A percentile compares a stretch with the other conserved stretches of the same genome.
Conservation (phyloP, 2,888 invertebrate species). For the Brassicogethes aeneus region DNA sequence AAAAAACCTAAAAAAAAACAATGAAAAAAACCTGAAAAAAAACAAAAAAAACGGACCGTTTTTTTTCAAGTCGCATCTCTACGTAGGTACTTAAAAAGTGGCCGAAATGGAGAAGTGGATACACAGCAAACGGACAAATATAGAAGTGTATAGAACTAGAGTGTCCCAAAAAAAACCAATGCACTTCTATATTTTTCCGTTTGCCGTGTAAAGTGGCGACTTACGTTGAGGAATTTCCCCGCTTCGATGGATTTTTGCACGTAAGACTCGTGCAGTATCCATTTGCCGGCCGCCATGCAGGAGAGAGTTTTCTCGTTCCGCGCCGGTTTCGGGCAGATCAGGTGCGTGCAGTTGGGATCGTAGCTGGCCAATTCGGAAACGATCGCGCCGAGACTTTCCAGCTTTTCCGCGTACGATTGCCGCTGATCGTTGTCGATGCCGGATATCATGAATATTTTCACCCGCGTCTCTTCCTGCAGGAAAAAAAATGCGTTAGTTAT, state of each 20-base stretch:
- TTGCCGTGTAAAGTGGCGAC: slow-evolving; percentile 23
- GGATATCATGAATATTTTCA: slow-evolving; percentile 32
- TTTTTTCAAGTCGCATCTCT: no score
- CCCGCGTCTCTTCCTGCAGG: slow-evolving; percentile 7
- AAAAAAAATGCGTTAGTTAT: no score
- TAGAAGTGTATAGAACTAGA: no score
- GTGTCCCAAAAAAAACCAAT: no score
- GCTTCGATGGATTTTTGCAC: slow-evolving; percentile 55
- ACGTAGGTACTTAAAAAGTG: no score
- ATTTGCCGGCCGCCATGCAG: slow-evolving; percentile 79
- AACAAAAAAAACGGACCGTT: no score
- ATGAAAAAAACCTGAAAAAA: no score
- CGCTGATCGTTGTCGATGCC: slow-evolving; percentile 26
- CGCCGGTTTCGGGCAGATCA: slow-evolving; percentile 63
- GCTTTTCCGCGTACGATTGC: slow-evolving; percentile 17
- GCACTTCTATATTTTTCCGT: no score
- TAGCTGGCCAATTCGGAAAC: slow-evolving; percentile 48
- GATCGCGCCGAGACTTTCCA: slow-evolving; percentile 48
- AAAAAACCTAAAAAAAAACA: no score
- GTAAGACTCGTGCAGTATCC: slow-evolving; percentile 78
- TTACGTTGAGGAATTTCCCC: slow-evolving; percentile 56
- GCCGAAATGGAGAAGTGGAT: no score
- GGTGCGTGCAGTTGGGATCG: slow-evolving; percentile 62
- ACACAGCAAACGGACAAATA: no score
- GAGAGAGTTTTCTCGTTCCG: slow-evolving; percentile 84